phyloP scores from a whole-genome alignment of 2,797 vertebrate species.

The Gephyroberyx darwinii region DNA sequence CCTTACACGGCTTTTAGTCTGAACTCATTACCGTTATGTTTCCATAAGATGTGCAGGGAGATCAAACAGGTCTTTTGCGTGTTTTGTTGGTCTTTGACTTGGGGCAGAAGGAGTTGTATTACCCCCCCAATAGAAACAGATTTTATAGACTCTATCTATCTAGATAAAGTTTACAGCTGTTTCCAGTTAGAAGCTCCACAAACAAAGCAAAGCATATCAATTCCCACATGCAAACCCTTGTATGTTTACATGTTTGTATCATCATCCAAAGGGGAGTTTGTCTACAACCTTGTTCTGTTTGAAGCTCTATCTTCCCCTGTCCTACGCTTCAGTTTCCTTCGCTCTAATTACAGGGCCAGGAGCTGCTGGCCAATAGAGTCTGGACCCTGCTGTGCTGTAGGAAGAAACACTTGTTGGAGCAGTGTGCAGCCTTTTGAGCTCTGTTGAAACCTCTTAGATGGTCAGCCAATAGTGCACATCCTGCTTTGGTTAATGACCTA shows the following conservation, averaged over 20 bases:
- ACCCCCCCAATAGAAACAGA: too few species aligned
- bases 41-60: too few species aligned
- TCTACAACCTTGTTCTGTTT: not conserved
- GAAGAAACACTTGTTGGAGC: not conserved
- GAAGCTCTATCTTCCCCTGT: not conserved
- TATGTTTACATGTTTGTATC: not conserved
- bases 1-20: not conserved
- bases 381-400: slow-evolving; percentile 9
- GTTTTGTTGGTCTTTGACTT: too few species aligned
- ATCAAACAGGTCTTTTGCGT: too few species aligned
- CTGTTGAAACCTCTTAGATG: not conserved
- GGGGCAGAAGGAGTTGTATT: too few species aligned
- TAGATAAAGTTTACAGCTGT: too few species aligned
- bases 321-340: not conserved
- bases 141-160: too few species aligned
- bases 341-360: slow-evolving; percentile 7
- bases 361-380: slow-evolving; percentile 5
- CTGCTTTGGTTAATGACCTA: not conserved
- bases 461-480: not conserved
- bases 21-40: not conserved
- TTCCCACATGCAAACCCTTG: too few species aligned
- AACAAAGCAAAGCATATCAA: not conserved
- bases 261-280: not conserved
- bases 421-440: not conserved
- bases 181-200: too few species aligned